Conservation (phyloP, 2,888 invertebrate genomes). For the Oligia fasciuncula region DNA sequence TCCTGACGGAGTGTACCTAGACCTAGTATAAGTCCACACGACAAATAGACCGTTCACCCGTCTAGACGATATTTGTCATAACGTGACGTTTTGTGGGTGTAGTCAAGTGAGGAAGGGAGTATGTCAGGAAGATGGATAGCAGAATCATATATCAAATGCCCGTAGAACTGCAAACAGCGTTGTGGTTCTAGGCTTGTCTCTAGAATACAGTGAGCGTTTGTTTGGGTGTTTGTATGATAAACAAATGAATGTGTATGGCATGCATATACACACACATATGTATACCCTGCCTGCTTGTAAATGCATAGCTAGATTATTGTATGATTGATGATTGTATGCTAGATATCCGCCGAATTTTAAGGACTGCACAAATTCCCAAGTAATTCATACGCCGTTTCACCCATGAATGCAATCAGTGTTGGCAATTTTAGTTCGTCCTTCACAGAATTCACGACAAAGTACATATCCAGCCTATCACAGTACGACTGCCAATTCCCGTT, state of each 20-base stretch:
- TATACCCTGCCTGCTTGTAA: not conserved
- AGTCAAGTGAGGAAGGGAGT: conserved; percentile 27
- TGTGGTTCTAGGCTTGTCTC: not conserved
- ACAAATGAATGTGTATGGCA: not conserved
- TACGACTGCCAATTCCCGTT: too few species aligned
- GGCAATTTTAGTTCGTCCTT: too few species aligned
- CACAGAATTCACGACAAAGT: too few species aligned
- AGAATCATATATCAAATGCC: not conserved
- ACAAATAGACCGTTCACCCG: conserved; percentile 40
- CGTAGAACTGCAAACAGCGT: not conserved
- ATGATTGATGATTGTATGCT: too few species aligned
- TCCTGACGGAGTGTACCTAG: conserved; percentile 5
- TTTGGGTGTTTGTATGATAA: not conserved
- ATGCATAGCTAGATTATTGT: too few species aligned
- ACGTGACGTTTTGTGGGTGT: conserved; percentile 18
- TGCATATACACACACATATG: not conserved
- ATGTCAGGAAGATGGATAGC: conserved; percentile 20
- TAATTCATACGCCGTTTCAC: too few species aligned
- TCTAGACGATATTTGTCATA: conserved; percentile 53
- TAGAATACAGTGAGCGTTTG: too few species aligned
- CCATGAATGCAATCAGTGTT: too few species aligned
- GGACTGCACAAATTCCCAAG: too few species aligned
- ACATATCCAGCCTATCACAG: too few species aligned
- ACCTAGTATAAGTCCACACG: conserved; percentile 8
- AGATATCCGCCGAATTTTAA: too few species aligned